Evolutionary conservation across 2,888 invertebrate genomes (phyloP).

Genomic region (Leucoptera coffeella): DNA sequence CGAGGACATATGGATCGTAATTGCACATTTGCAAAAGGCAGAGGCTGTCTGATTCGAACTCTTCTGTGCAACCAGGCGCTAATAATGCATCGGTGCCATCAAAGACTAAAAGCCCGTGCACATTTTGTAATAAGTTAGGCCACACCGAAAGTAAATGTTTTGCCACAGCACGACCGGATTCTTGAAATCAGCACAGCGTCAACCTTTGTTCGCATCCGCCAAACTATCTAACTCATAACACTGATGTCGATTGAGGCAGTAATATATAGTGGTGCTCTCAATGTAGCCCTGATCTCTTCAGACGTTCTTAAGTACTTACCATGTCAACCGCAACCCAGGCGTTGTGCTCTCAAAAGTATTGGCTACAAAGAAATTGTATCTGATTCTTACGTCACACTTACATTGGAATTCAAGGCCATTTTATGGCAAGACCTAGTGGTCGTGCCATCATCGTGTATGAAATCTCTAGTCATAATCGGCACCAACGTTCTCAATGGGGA

Average conservation of each 20-base stretch:
- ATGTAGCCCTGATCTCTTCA: constrained; percentile 7
- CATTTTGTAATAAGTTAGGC: too few relatives aligned
- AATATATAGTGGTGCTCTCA: constrained; percentile 9
- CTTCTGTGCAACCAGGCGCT: background rate
- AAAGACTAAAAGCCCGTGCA: constrained; percentile 1
- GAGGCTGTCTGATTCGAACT: background rate
- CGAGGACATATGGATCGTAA: background rate
- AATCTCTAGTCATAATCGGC: constrained; percentile 8
- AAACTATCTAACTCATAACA: background rate
- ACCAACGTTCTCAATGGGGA: constrained; percentile 10
- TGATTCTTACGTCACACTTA: constrained; percentile 5
- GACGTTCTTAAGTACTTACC: constrained; percentile 5
- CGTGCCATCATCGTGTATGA: constrained; percentile 8
- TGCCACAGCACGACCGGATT: background rate
- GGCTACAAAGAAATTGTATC: constrained; percentile 4
- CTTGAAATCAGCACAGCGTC: constrained; percentile 5
- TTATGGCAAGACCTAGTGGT: constrained; percentile 8
- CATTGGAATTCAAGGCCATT: constrained; percentile 6
- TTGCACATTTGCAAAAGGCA: constrained; percentile 1
- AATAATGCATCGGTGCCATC: background rate
- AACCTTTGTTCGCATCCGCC: constrained; percentile 3
- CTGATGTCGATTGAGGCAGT: constrained; percentile 9
- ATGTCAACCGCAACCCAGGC: constrained; percentile 1
- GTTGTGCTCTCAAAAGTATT: constrained; percentile 6
- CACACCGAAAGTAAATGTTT: constrained; percentile 1